A percentile compares a stretch with the other conserved stretches of the same genome.
Evolutionary conservation across 2,113 vertebrate species (phyloP).

Genomic region (Carettochelys insculpta): DNA sequence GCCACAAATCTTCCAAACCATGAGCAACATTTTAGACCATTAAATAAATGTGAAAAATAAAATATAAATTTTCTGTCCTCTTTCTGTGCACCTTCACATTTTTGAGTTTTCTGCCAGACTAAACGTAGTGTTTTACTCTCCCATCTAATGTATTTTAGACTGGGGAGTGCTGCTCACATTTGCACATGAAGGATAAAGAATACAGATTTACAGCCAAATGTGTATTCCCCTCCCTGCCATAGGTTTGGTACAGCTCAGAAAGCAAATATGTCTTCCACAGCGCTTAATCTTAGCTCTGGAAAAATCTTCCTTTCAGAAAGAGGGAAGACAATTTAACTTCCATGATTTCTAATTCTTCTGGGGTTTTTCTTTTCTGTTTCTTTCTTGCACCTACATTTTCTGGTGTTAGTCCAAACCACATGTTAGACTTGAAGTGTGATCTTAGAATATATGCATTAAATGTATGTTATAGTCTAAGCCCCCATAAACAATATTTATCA

Average conservation of each 20-base stretch:
- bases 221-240: background rate
- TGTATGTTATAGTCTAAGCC: background rate
- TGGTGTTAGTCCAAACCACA: background rate
- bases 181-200: background rate
- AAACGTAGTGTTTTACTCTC: background rate
- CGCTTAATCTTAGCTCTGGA: background rate
- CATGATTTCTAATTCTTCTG: background rate
- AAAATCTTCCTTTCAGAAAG: background rate
- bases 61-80: background rate
- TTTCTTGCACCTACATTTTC: background rate
- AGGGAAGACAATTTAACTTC: background rate
- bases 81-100: background rate
- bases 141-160: background rate
- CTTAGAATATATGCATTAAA: background rate
- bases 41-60: background rate
- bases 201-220: background rate
- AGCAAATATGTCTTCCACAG: background rate
- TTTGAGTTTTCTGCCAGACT: background rate
- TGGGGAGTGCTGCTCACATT: background rate
- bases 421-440: background rate
- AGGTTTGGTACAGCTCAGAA: background rate
- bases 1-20: conserved; percentile 1
- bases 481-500: conserved; percentile 29
- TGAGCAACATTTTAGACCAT: background rate
- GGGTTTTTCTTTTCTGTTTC: background rate